Percentiles rank a stretch among this genome's conserved stretches.
Conservation (phyloP, 2,888 invertebrate genomes). For the Microctonus brassicae region DNA sequence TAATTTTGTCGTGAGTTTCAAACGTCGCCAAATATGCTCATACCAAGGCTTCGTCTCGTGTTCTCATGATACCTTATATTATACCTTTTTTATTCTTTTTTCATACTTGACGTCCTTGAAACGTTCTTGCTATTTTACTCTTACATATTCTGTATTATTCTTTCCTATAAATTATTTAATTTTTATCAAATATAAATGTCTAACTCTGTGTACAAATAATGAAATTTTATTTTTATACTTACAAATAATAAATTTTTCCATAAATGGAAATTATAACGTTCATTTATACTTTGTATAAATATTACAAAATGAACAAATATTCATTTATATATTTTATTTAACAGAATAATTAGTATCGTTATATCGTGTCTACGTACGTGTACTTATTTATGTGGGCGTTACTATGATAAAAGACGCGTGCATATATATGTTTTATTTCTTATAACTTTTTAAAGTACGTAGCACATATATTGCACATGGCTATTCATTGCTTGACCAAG, state of each 20-base stretch:
- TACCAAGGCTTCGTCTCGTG: conserved; percentile 11
- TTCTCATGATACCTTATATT: neutral
- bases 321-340: too few species aligned
- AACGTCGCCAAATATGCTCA: conserved; percentile 25
- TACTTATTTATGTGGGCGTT: neutral
- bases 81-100: too few species aligned
- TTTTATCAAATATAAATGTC: too few species aligned
- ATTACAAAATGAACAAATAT: too few species aligned
- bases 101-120: conserved; percentile 6
- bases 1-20: neutral
- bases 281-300: neutral
- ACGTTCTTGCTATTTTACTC: neutral
- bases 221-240: too few species aligned
- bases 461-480: neutral
- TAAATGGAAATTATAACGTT: too few species aligned
- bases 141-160: neutral
- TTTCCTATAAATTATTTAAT: too few species aligned
- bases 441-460: neutral
- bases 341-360: too few species aligned
- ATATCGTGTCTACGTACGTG: too few species aligned
- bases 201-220: too few species aligned
- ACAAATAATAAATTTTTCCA: too few species aligned
- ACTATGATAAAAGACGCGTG: neutral
- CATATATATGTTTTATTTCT: neutral
- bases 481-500: conserved; percentile 2